phyloP scores from a whole-genome alignment of 2,797 vertebrate species.

The Peromyscus attwateri region DNA sequence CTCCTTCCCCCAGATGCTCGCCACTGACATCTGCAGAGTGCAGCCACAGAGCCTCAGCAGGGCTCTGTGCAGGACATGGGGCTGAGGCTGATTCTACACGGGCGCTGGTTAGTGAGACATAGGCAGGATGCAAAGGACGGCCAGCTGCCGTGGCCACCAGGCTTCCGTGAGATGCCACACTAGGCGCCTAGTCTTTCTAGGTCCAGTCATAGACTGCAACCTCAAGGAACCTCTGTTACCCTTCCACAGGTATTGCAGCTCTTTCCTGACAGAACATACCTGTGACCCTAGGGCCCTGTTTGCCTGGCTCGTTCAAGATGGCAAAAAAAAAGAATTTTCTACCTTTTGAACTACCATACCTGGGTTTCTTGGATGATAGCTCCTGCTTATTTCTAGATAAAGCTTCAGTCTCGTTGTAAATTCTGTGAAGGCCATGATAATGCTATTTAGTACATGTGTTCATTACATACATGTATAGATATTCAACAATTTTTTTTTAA shows the following conservation, averaged over 20 bases:
- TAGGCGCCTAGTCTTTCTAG: rapidly evolving
- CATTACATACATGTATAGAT: neutral
- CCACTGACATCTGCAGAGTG: neutral
- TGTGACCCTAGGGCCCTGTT: neutral
- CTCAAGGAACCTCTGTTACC: neutral
- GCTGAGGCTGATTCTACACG: neutral
- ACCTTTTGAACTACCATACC: neutral
- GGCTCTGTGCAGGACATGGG: neutral
- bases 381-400: slow-evolving; percentile 54
- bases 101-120: neutral
- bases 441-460: slow-evolving; percentile 2
- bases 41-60: neutral
- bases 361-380: slow-evolving; percentile 13
- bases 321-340: slow-evolving; percentile 40
- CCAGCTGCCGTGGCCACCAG: neutral
- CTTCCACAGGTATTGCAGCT: rapidly evolving
- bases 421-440: slow-evolving; percentile 7
- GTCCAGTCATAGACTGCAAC: neutral
- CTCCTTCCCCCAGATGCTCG: neutral
- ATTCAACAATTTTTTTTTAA: slow-evolving; percentile 26
- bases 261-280: neutral
- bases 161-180: neutral
- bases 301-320: neutral
- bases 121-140: neutral
- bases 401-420: neutral